Conservation (phyloP, 30 jellyfish, hydroid and myxozoan genomes). For the Aurelia sp. region DNA sequence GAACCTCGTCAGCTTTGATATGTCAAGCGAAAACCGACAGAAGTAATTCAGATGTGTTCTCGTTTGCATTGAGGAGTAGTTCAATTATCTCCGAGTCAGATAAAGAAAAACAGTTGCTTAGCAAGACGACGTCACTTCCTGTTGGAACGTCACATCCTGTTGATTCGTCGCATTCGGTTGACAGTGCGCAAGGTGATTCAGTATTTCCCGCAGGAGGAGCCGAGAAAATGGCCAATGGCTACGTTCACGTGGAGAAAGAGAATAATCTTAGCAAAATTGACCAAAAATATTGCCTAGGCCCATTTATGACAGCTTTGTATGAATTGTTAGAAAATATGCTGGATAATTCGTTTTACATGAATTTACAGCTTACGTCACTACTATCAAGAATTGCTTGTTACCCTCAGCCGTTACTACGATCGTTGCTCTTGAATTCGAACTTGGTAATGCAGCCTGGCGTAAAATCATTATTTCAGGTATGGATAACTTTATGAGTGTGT, state of each 20-base stretch:
- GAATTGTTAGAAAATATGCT: conserved; percentile 81
- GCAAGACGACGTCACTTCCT: conserved; percentile 1
- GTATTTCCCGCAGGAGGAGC: not conserved
- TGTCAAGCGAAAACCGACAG: conserved; percentile 57
- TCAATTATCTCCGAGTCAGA: conserved; percentile 31
- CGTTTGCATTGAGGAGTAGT: conserved; percentile 36
- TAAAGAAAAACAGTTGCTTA: not conserved
- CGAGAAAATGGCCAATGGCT: conserved; percentile 38
- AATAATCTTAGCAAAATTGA: not conserved
- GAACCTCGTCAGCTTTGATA: conserved; percentile 48
- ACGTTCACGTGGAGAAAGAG: not conserved
- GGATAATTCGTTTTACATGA: conserved; percentile 78
- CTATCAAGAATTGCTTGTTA: conserved; percentile 94
- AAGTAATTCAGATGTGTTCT: conserved; percentile 45
- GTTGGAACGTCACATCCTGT: not conserved
- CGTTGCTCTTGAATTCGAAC: conserved; percentile 88
- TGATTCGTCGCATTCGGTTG: not conserved
- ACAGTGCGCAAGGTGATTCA: not conserved
- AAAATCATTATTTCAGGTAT: conserved; percentile 90
- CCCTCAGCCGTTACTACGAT: conserved; percentile 97
- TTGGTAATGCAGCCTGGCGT: conserved; percentile 96
- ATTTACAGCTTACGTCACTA: conserved; percentile 81
- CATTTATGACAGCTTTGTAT: conserved; percentile 82
- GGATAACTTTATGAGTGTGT: no score
- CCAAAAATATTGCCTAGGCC: conserved; percentile 85